These are phyloP conservation scores for Lytechinus variegatus DNA, from an alignment of 35 echinoderm and acorn worm species.

Conservation along the genomic window DNA sequence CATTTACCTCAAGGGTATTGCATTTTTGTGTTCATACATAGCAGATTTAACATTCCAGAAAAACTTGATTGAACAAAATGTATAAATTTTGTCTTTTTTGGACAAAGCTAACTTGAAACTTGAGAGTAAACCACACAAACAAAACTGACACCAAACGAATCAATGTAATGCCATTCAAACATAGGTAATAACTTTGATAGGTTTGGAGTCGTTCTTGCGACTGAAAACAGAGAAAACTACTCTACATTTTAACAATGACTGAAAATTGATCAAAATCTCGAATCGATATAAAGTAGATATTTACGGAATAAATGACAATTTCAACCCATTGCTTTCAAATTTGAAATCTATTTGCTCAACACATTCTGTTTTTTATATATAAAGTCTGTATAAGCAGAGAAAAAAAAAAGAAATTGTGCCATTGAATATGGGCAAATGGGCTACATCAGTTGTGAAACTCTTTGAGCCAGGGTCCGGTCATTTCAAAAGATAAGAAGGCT, in stretches of 20 bases:
- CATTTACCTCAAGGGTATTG: background rate
- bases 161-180: too few relatives aligned
- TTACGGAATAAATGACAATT: background rate
- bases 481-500: background rate
- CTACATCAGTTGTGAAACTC: background rate
- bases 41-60: background rate
- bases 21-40: background rate
- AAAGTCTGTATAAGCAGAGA: background rate
- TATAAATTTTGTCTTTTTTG: too few relatives aligned
- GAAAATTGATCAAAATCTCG: background rate
- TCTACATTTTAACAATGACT: background rate
- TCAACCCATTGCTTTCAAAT: background rate
- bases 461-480: background rate
- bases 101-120: background rate
- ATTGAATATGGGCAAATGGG: background rate
- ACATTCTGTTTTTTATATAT: background rate
- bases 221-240: background rate
- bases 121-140: background rate
- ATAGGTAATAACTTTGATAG: too few relatives aligned
- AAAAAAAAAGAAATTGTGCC: background rate
- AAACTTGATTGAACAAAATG: background rate
- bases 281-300: background rate
- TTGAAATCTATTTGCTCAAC: background rate
- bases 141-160: too few relatives aligned
- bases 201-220: background rate